Percentiles rank a stretch among this genome's conserved stretches.
Conservation (phyloP, 1,140 invertebrate species). For the Piezodorus guildinii region DNA sequence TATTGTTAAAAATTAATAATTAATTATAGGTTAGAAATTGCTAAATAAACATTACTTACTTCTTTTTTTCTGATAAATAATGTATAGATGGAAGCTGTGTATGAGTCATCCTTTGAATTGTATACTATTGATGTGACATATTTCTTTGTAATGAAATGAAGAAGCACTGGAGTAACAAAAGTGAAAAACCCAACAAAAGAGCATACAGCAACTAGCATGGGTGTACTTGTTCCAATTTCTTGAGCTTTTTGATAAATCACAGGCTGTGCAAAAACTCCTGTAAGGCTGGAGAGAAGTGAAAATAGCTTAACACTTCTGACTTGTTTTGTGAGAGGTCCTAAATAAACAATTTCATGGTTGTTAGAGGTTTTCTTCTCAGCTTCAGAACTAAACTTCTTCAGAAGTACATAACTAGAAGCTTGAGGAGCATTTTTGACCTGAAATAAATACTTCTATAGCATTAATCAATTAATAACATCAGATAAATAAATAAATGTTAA, state of each 20-base stretch:
- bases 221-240: slow-evolving; percentile 40
- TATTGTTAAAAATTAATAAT: too few species aligned
- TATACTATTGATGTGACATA: slow-evolving; percentile 72
- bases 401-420: too few species aligned
- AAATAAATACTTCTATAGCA: too few species aligned
- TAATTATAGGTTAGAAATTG: too few species aligned
- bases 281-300: slow-evolving; percentile 59
- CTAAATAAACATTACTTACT: slow-evolving; percentile 41
- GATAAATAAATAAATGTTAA: too few species aligned
- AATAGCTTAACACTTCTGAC: slow-evolving; percentile 66
- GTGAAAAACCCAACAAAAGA: slow-evolving; percentile 64
- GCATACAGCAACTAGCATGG: slow-evolving; percentile 45
- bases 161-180: slow-evolving; percentile 64
- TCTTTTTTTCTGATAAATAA: slow-evolving; percentile 50
- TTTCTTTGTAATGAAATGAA: slow-evolving; percentile 73
- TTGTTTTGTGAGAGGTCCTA: slow-evolving; percentile 49
- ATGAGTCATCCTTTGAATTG: slow-evolving; percentile 46
- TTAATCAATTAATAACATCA: too few species aligned
- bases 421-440: too few species aligned
- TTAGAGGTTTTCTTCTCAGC: too few species aligned
- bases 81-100: slow-evolving; percentile 54
- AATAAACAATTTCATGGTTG: slow-evolving; percentile 45
- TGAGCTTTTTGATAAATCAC: slow-evolving; percentile 49
- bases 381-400: too few species aligned
- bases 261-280: slow-evolving; percentile 59